Conservation (phyloP, 2,888 invertebrate species). For the Caenorhabditis imperialis region DNA sequence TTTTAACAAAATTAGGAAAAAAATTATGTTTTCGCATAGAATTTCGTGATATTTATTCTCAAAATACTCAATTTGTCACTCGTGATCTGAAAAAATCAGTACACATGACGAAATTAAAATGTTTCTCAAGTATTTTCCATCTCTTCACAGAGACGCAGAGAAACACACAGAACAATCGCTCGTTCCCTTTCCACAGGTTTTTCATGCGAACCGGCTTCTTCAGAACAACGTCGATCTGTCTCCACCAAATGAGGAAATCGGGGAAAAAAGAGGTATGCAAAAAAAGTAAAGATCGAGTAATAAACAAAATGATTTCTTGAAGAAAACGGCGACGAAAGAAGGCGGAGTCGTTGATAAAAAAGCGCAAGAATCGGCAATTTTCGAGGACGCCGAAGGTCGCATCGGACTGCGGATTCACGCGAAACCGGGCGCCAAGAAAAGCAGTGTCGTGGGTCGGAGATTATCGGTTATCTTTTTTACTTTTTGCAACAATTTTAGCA, state of each 20-base stretch:
- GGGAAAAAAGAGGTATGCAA: slow-evolving; percentile 25
- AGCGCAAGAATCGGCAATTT: slow-evolving; percentile 49
- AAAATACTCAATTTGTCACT: no score
- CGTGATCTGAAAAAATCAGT: no score
- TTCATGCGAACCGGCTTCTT: slow-evolving; percentile 29
- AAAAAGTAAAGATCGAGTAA: slow-evolving; percentile 5
- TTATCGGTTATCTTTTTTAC: not conserved
- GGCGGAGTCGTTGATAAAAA: slow-evolving; percentile 21
- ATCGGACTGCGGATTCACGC: slow-evolving; percentile 84
- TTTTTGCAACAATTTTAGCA: slow-evolving; percentile 60
- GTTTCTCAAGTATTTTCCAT: not conserved
- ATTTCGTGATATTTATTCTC: no score
- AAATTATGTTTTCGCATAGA: not conserved
- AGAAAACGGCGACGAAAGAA: slow-evolving; percentile 25
- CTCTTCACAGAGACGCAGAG: slow-evolving; percentile 25
- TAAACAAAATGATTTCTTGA: slow-evolving; percentile 1
- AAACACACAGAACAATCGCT: slow-evolving; percentile 25
- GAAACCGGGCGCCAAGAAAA: slow-evolving; percentile 86
- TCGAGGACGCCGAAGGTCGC: slow-evolving; percentile 80
- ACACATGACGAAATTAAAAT: not conserved
- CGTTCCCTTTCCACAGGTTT: slow-evolving; percentile 3
- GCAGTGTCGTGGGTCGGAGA: slow-evolving; percentile 82
- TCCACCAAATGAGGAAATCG: slow-evolving; percentile 39
- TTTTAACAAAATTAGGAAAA: no score
- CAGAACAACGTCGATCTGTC: slow-evolving; percentile 1